Evolutionary conservation across 2,797 vertebrate species (phyloP).

Genomic region (Psittacula derbiana): DNA sequence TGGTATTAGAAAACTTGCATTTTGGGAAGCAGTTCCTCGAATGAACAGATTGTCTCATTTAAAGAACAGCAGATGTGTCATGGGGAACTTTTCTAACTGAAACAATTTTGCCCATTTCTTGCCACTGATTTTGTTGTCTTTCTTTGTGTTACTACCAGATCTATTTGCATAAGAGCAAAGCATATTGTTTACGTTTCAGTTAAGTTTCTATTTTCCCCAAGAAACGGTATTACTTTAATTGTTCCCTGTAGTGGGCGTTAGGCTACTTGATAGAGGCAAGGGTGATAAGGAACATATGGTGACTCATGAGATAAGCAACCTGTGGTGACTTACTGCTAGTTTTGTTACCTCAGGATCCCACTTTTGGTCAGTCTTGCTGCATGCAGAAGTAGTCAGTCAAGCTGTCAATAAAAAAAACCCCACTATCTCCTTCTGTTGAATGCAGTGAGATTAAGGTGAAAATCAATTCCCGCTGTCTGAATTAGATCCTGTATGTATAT

Average conservation of each 20-base stretch:
- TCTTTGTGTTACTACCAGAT: background rate
- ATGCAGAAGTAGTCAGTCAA: background rate
- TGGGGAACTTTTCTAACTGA: background rate
- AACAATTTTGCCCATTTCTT: conserved; percentile 37
- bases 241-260: background rate
- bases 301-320: background rate
- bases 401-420: fast-evolving
- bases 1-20: background rate
- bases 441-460: background rate
- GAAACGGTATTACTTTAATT: background rate
- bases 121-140: conserved; percentile 3
- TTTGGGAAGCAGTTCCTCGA: background rate
- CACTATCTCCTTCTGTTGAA: background rate
- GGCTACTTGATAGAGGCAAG: background rate
- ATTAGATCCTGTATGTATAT: background rate
- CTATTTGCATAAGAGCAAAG: conserved; percentile 23
- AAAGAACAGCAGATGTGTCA: conserved; percentile 12
- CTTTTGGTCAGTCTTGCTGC: background rate
- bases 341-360: background rate
- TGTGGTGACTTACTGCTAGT: background rate
- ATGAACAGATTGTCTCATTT: conserved; percentile 25
- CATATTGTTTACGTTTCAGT: background rate
- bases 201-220: background rate
- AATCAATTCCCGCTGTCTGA: background rate
- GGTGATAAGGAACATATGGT: background rate